Evolutionary conservation across 2,797 vertebrate species (phyloP), one percentile per base, ranked within the genome.

Genomic region (Apogon hyalosoma): DNA sequence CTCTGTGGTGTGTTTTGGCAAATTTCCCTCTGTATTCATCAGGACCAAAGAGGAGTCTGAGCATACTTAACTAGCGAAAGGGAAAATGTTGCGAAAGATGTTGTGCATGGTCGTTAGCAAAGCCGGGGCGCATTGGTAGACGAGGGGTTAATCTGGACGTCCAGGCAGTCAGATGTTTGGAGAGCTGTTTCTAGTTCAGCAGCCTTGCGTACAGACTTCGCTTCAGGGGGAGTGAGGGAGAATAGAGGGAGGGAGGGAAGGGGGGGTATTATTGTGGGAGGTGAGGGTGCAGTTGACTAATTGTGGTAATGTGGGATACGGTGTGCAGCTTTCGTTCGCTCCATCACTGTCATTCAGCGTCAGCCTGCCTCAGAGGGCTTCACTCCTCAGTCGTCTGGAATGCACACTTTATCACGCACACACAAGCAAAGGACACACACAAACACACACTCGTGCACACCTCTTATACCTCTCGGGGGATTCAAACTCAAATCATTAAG

Each of bases 141-240:
- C 7, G 21, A 64, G 16, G 47, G 57, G 77, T 83, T 75, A 61
- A 71, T 52, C 36, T 33, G 46, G 41, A 56, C 28, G 4, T 55
- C 61, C 9, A 18, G 62, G 38, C 64, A 39, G 39, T 45, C 28
- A 62, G 67, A 54, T 78, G 69, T 78, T 88, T 77, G 63, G 50
- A 69, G 51, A 84, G 68, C 66, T 72, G 74, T 82, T 87, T 90
- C 63, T 72, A 64, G 74, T 79, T 85, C 71, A 82, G 70, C 79
- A 60, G 83, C 73, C 58, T 73, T 77, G 53, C 6, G 12, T 36
- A 64, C 52, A 61, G 65, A 61, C 53, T 66, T 15, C 1, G 45
- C 73, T 70, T 54, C 48, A 54, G 75, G 59, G 70, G 28, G 57
- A 71, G 54, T 57, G 31, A 39, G 71, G 33, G 21, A 24, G 21